phyloP scores from a whole-genome alignment of 2,888 invertebrate species.

The Chrysomela aeneicollis region DNA sequence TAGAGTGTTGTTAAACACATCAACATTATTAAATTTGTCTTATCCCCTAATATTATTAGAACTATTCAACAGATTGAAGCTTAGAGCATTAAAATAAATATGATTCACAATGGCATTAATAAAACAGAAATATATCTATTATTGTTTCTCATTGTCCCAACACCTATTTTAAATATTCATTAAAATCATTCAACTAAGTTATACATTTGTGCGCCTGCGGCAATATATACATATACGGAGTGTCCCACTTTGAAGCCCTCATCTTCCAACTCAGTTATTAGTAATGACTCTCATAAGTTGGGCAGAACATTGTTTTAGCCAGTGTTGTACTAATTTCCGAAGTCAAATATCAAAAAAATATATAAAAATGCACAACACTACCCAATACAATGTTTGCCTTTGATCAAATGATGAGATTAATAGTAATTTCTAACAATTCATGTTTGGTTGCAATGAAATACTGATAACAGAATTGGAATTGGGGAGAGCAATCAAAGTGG shows the following conservation, averaged over 20 bases:
- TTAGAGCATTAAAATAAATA: conserved; percentile 52
- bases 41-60: conserved; percentile 41
- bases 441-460: no score
- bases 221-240: conserved; percentile 29
- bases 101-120: conserved; percentile 48
- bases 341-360: conserved; percentile 37
- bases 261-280: not conserved
- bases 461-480: no score
- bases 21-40: conserved; percentile 39
- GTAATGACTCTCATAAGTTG: no score
- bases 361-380: no score
- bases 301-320: no score
- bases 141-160: conserved; percentile 54
- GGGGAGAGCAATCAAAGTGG: conserved; percentile 23
- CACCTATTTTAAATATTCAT: conserved; percentile 53
- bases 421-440: no score
- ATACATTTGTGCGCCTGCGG: conserved; percentile 46
- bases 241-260: not conserved
- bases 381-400: no score
- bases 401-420: no score
- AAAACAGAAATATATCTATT: conserved; percentile 44
- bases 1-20: conserved; percentile 14
- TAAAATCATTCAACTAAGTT: conserved; percentile 43
- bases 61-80: conserved; percentile 48
- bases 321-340: no score